Evolutionary conservation across 2,888 invertebrate species (phyloP).

Genomic region (Drosophila stalkeri): DNA sequence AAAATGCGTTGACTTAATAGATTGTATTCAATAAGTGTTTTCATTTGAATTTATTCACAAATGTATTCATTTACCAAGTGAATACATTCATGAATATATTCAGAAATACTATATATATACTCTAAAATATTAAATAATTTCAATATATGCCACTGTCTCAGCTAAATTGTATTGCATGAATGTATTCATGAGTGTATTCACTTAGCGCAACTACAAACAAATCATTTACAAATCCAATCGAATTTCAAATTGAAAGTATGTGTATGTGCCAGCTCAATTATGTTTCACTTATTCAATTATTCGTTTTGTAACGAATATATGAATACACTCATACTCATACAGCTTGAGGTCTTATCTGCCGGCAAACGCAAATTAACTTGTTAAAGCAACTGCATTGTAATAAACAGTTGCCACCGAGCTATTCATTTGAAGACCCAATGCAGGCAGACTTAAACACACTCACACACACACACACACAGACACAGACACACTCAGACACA

Average conservation of each 20-base stretch:
- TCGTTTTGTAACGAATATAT: background rate
- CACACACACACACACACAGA: background rate
- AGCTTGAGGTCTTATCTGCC: slow-evolving; percentile 8
- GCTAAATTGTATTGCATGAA: background rate
- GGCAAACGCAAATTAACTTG: slow-evolving; percentile 21
- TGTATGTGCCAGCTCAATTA: too few relatives aligned
- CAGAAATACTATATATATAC: too few relatives aligned
- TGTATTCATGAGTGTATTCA: background rate
- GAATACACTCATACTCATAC: slow-evolving; percentile 12
- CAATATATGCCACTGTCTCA: too few relatives aligned
- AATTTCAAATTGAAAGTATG: too few relatives aligned
- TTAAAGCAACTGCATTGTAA: slow-evolving; percentile 39
- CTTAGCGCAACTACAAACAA: background rate
- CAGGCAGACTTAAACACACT: background rate
- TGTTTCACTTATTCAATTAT: background rate
- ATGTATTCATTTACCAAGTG: too few relatives aligned
- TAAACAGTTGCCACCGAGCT: slow-evolving; percentile 44
- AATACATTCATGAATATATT: too few relatives aligned
- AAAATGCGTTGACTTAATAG: too few relatives aligned
- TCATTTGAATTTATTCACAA: too few relatives aligned
- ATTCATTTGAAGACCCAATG: slow-evolving; percentile 33
- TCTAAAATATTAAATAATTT: too few relatives aligned
- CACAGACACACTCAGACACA: background rate
- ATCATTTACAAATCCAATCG: background rate
- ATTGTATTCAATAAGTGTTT: too few relatives aligned